Conservation (phyloP, 2,113 vertebrate species). For the Uropsilus gracilis region DNA sequence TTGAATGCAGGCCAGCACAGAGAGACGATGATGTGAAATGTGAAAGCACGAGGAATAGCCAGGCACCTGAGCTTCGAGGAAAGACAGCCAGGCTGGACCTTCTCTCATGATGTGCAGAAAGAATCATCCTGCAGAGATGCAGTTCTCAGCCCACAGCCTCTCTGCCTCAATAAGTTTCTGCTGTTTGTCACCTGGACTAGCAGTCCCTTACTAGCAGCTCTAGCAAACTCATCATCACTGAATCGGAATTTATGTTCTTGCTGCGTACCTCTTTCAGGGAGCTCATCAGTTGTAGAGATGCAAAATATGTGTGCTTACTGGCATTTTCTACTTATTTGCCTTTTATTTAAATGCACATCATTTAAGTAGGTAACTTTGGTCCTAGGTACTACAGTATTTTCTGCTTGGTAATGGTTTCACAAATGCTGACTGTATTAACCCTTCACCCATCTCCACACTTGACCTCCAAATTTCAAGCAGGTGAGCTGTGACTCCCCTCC, state of each 20-base stretch:
- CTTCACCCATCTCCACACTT: accelerated
- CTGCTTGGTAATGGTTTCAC: background rate
- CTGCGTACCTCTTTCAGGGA: background rate
- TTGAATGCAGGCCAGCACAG: background rate
- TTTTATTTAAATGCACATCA: background rate
- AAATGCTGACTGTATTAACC: no score
- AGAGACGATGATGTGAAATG: background rate
- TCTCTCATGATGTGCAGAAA: no score
- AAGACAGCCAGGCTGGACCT: no score
- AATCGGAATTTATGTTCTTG: background rate
- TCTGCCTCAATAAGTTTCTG: no score
- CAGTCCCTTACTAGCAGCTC: no score
- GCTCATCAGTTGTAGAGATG: background rate
- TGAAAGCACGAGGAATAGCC: no score
- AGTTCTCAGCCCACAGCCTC: no score
- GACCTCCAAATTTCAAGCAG: background rate
- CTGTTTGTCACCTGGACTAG: background rate
- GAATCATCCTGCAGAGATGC: no score
- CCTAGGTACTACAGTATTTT: accelerated
- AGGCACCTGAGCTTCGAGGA: no score
- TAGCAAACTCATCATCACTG: background rate
- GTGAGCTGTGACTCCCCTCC: background rate
- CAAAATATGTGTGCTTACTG: background rate
- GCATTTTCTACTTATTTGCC: background rate
- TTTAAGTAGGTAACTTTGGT: background rate